A percentile compares a stretch with the other conserved stretches of the same genome.
Evolutionary conservation across 2,888 invertebrate genomes (phyloP).

Genomic region (Cecidostiba fungosa): DNA sequence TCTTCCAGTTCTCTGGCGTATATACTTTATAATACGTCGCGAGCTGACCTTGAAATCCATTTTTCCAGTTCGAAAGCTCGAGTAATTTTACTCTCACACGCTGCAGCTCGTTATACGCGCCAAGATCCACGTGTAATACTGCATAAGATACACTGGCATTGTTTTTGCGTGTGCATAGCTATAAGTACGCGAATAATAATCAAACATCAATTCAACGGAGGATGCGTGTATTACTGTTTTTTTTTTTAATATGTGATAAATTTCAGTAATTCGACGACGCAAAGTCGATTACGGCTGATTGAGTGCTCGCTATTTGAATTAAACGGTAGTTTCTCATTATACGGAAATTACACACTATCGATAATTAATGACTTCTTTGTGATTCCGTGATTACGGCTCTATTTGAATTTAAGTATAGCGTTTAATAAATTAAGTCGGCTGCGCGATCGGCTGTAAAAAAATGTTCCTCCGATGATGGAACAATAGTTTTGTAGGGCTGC

Average conservation of each 20-base stretch:
- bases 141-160: not conserved
- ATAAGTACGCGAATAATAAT: not conserved
- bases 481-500: slow-evolving; percentile 21
- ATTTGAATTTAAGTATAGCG: not conserved
- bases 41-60: slow-evolving; percentile 61
- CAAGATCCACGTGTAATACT: not conserved
- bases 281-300: not conserved
- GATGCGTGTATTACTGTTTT: not conserved
- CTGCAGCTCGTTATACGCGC: not conserved
- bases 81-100: slow-evolving; percentile 56
- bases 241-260: not conserved
- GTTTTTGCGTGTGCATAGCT: not conserved
- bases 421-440: not conserved
- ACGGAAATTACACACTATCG: not conserved
- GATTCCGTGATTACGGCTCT: not conserved
- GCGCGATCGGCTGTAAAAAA: not conserved
- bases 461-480: not conserved
- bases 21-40: slow-evolving; percentile 28
- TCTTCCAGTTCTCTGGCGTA: slow-evolving; percentile 18
- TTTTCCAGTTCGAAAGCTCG: slow-evolving; percentile 57
- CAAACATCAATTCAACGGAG: not conserved
- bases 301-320: not conserved
- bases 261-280: not conserved
- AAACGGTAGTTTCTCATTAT: not conserved
- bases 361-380: not conserved